Base-by-base conservation (phyloP, 2,797 vertebrate genomes). In the Xyrichtys novacula region DNA sequence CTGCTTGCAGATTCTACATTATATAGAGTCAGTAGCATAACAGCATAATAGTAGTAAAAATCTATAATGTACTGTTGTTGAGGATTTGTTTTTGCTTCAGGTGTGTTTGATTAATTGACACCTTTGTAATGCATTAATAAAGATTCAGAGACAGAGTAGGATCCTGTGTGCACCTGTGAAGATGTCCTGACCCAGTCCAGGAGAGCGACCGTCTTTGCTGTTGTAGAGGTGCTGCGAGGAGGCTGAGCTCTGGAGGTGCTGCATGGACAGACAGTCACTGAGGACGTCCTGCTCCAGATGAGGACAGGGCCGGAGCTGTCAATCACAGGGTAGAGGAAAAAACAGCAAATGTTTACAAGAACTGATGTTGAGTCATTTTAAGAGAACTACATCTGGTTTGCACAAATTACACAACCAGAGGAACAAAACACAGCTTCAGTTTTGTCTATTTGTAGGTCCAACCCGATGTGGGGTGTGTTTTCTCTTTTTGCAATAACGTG, bases 261-360 rank as follows among this genome's bases (percentile, higher is more conserved):
- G 96, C 78, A 98, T 91, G 58, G 95, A 94, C 89, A 97, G 91
- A 85, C 96, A 96, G 70, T 98, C 96, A 2, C 92, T 95, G 82
- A 98, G 89, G 74, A 95, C 84, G 0, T 97, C 96, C 22, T 95
- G 91, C 85, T 97, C 97, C 31, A 95, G 81, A 83, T 97, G 96
- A 20, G 95, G 89, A 76, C 95, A 96, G 0, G 94, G 78, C 74
- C 96, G 94, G 60, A 97, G 88, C 97, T 99, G 90, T 67, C 61
- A 60, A 71, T 73, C 70, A 79, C 22, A 80, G 47, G 87, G 87
- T 6, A 77, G 34, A 62, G 53, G 65, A 55, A 73, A 9, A 87
- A 40, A 76, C 8, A 20, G 28, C 15, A 62, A 54, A 38, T 40
- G 1, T 52, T 77, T 42, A 34, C 25, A 32, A 71, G 25, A 65